Base-by-base conservation (phyloP, 2,797 vertebrate species). In the Balearica regulorum region DNA sequence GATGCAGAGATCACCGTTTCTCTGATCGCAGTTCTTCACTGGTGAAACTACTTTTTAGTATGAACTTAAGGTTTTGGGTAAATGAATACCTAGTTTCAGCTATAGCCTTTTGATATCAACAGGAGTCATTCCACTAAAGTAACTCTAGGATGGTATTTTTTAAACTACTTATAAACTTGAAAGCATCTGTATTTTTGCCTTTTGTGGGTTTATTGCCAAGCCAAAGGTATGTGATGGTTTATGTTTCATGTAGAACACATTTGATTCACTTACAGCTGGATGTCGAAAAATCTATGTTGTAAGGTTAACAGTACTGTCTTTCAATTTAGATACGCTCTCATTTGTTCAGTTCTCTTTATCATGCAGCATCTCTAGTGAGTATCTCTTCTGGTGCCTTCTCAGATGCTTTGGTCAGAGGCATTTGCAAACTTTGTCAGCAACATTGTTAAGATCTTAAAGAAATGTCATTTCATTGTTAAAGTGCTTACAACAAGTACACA, bases 1-100 rank as follows among this genome's bases (percentile, higher is more conserved):
- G 1, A 46, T 10, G 2, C 26, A 69, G 44, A 28, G 14, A 14
- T n/a, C 33, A 19, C 3, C 0, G 2, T 64, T 91, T 41, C 48
- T 68, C 46, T 54, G 18, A 35, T 53, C 29, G 10, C 48, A 25
- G 24, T 9, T 89, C 55, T 68, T 46, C 55, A 14, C 13, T 57
- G 18, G 22, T 55, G 14, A 61, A 73, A 25, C 15, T 39, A 10
- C 12, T 61, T 89, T 93, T 86, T 26, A 28, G 9, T 7, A 10
- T 17, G 37, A 78, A 54, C 11, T 66, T 51, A 17, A 37, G 19
- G 19, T 82, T 39, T 48, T 14, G 18, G 16, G 48, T 46, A 39
- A 60, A 75, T 24, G 20, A 60, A 72, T 39, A 49, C 15, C 6
- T 44, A 43, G 8, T 46, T 9, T 64, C 44, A 92, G 24, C 78